Percentiles rank a stretch among this genome's conserved stretches.
Evolutionary conservation across 2,113 vertebrate species (phyloP).

Genomic region (Salvelinus alpinus): DNA sequence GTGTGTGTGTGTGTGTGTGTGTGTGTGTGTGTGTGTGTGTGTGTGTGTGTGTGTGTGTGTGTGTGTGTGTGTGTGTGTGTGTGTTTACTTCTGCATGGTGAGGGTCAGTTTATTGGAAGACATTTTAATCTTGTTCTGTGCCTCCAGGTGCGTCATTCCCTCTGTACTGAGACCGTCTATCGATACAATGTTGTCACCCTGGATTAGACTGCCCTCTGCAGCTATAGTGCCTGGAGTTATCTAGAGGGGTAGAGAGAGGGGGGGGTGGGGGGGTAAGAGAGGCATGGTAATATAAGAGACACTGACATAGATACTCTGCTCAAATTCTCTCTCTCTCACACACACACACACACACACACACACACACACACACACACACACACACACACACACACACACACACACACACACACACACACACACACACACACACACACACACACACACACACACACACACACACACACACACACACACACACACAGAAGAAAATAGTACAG

Average conservation of each 20-base stretch:
- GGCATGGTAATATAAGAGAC: conserved; percentile 7
- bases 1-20: not conserved
- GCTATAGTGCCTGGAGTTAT: conserved; percentile 96
- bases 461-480: no score
- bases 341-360: no score
- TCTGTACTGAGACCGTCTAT: conserved; percentile 94
- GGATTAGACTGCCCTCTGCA: conserved; percentile 87
- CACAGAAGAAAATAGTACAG: no score
- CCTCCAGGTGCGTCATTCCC: conserved; percentile 95
- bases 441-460: no score
- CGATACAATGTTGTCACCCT: conserved; percentile 91
- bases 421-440: no score
- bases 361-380: no score
- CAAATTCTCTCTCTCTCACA: no score
- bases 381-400: no score
- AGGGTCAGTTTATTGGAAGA: conserved; percentile 85
- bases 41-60: no score
- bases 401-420: no score
- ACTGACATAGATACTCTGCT: not conserved
- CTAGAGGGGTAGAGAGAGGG: conserved; percentile 54
- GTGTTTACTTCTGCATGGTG: conserved; percentile 88
- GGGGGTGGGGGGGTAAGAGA: no score
- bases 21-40: no score
- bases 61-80: not conserved
- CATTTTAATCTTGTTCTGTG: conserved; percentile 97